These are phyloP conservation scores for Syncerus caffer DNA, from an alignment of 2,797 vertebrate species.

Conservation along the genomic window DNA sequence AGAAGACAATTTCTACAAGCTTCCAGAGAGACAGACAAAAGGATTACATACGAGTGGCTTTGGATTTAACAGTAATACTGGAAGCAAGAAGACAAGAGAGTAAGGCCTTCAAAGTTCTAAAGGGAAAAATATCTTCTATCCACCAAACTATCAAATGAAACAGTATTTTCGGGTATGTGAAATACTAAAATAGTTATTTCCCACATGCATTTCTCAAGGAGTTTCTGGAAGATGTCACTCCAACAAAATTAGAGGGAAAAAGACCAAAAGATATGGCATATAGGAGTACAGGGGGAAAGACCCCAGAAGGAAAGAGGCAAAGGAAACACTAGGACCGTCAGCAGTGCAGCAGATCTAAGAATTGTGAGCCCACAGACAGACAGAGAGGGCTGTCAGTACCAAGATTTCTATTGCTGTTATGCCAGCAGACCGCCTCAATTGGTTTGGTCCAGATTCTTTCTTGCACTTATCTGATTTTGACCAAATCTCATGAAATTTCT, in stretches of 20 bases:
- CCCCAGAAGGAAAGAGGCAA: background rate
- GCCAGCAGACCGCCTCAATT: background rate
- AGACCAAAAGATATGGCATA: background rate
- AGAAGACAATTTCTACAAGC: background rate
- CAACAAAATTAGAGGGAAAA: background rate
- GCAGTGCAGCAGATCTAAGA: background rate
- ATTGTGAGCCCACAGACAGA: background rate
- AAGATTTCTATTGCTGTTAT: background rate
- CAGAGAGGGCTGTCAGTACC: fast-evolving
- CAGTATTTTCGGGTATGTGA: background rate
- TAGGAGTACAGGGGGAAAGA: background rate
- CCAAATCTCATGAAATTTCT: background rate
- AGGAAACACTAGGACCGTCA: background rate
- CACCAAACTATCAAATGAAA: background rate
- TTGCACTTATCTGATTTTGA: background rate
- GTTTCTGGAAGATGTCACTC: background rate
- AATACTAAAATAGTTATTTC: background rate
- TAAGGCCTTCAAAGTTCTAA: background rate
- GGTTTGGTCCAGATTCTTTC: background rate
- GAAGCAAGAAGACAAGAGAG: background rate
- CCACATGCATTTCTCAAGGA: background rate
- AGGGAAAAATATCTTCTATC: background rate
- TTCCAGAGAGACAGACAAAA: background rate
- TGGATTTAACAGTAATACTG: background rate
- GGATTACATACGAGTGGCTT: background rate